Percentiles rank a stretch among this genome's conserved stretches.
Conservation (phyloP, 1,140 invertebrate genomes). For the Aphis gossypii region DNA sequence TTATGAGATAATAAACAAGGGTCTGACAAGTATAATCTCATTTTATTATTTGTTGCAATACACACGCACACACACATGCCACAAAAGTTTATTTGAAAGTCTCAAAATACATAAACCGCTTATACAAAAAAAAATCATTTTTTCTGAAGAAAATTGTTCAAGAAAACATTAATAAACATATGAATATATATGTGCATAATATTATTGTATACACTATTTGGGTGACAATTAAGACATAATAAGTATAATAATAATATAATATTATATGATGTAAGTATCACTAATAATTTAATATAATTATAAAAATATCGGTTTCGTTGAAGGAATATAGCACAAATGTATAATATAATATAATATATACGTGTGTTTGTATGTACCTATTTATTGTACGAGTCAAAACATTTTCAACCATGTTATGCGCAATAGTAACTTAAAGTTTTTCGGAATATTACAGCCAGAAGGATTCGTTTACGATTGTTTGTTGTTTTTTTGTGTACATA, state of each 20-base stretch:
- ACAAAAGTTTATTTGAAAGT: conserved; percentile 39
- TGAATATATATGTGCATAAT: neutral
- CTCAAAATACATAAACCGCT: neutral
- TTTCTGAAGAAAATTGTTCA: neutral
- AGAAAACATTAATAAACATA: neutral
- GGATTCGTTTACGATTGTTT: conserved; percentile 53
- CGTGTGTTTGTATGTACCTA: neutral
- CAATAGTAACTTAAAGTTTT: conserved; percentile 38
- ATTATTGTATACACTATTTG: neutral
- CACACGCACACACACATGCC: neutral
- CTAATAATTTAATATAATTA: neutral
- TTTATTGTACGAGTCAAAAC: neutral
- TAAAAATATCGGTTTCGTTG: neutral
- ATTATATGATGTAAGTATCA: neutral
- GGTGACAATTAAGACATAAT: neutral
- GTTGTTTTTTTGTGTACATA: conserved; percentile 4
- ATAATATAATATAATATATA: neutral
- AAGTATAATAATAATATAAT: neutral
- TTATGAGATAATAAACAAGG: conserved; percentile 44
- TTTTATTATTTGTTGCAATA: conserved; percentile 49
- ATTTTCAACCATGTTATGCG: neutral
- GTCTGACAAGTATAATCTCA: conserved; percentile 51
- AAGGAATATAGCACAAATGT: neutral
- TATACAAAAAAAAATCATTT: neutral
- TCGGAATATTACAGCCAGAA: conserved; percentile 23